Percentiles rank a stretch among this genome's conserved stretches.
phyloP scores from a whole-genome alignment of 2,888 invertebrate genomes.

The Dasypolia templi region DNA sequence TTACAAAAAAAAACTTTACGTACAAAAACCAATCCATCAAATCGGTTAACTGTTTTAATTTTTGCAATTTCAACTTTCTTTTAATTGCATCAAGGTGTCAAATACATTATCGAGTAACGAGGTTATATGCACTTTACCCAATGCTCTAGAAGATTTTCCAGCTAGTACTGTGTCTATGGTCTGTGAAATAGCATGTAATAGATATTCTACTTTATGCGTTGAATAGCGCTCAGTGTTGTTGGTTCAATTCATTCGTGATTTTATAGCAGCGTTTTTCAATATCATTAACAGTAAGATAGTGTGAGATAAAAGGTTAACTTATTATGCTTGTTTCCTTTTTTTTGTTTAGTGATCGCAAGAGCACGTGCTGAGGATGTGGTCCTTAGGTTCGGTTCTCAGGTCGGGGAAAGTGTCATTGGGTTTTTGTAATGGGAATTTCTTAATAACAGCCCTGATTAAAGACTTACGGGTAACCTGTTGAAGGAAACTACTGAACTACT shows the following conservation, averaged over 20 bases:
- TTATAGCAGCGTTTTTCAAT: not conserved
- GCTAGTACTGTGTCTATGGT: constrained; percentile 42
- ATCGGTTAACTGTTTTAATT: not conserved
- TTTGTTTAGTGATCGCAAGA: not conserved
- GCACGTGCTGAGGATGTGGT: not conserved
- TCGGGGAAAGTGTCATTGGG: not conserved
- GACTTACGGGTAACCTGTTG: not conserved
- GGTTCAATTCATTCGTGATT: constrained; percentile 16
- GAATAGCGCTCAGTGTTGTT: constrained; percentile 11
- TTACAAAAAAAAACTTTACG: not conserved
- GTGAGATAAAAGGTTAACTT: not conserved
- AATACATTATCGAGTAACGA: constrained; percentile 12
- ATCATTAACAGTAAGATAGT: not conserved
- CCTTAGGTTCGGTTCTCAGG: not conserved
- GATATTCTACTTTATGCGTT: constrained; percentile 37
- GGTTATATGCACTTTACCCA: constrained; percentile 30
- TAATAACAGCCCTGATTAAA: not conserved
- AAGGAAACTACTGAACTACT: too few species aligned
- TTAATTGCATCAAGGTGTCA: constrained; percentile 6
- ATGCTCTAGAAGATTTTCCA: constrained; percentile 26
- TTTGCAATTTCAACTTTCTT: constrained; percentile 14
- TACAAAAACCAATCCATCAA: constrained; percentile 26
- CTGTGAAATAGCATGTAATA: constrained; percentile 56
- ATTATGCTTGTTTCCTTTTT: not conserved
- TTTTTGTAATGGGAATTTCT: not conserved